Evolutionary conservation across 2,888 invertebrate genomes (phyloP).

Genomic region (Aspidiotus destructor): DNA sequence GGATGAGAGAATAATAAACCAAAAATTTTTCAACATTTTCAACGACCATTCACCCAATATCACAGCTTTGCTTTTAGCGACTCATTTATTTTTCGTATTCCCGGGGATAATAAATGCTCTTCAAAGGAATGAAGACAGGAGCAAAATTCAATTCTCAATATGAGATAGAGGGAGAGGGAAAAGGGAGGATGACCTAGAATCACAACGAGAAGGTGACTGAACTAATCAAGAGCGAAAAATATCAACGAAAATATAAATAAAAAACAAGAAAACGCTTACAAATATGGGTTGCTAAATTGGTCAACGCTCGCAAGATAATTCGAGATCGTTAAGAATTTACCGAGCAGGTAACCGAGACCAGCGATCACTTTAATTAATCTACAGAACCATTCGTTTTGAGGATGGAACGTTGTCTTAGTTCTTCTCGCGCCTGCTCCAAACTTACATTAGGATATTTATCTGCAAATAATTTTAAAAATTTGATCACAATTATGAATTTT

Average conservation of each 20-base stretch:
- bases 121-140: too few species aligned
- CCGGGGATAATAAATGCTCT: too few species aligned
- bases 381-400: neutral
- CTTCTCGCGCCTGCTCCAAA: conserved; percentile 1
- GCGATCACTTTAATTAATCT: neutral
- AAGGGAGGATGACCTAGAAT: too few species aligned
- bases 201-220: too few species aligned
- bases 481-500: too few species aligned
- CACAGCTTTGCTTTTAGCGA: conserved; percentile 17
- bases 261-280: conserved; percentile 2
- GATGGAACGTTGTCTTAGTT: conserved; percentile 8
- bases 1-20: too few species aligned
- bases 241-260: conserved; percentile 9
- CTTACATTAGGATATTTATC: neutral
- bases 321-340: conserved; percentile 1
- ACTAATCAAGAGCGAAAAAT: neutral
- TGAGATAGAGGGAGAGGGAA: too few species aligned
- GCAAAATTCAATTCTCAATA: too few species aligned
- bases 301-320: neutral
- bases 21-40: neutral
- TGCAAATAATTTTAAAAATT: too few species aligned
- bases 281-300: neutral
- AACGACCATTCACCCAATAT: neutral
- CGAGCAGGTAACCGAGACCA: neutral
- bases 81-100: too few species aligned